A percentile compares a stretch with the other conserved stretches of the same genome.
Evolutionary conservation across 2,113 vertebrate species (phyloP).

Genomic region (Platysternon megacephalum): DNA sequence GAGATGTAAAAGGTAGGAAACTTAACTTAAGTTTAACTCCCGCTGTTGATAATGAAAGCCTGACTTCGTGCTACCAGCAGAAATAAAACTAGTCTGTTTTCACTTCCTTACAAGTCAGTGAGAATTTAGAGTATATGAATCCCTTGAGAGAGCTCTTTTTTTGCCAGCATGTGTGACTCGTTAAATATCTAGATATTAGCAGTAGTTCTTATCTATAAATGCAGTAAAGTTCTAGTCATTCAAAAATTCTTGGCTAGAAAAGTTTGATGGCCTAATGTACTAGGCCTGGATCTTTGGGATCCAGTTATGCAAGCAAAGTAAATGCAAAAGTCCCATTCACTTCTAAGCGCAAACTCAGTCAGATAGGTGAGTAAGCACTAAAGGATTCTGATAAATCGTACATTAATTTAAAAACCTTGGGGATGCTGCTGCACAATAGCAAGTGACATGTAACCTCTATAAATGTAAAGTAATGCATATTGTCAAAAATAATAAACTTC

Average conservation of each 20-base stretch:
- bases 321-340: not conserved
- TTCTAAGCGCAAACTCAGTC: not conserved
- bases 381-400: not conserved
- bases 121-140: rapidly evolving
- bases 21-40: not conserved
- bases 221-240: not conserved
- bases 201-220: not conserved
- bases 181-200: not conserved
- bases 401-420: not conserved
- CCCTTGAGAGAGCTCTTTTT: not conserved
- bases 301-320: not conserved
- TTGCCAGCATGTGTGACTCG: not conserved
- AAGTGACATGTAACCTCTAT: not conserved
- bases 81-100: not conserved
- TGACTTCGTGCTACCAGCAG: not conserved
- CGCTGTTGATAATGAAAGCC: not conserved
- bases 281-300: not conserved
- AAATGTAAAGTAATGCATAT: not conserved
- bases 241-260: not conserved
- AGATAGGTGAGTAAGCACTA: not conserved
- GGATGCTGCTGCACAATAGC: not conserved
- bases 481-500: not conserved
- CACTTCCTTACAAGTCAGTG: not conserved
- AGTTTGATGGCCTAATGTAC: not conserved
- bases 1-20: not conserved